Evolutionary conservation across 2,888 invertebrate genomes (phyloP), one percentile per base, ranked within the genome.

Genomic region (Cryptophagus acutangulus): DNA sequence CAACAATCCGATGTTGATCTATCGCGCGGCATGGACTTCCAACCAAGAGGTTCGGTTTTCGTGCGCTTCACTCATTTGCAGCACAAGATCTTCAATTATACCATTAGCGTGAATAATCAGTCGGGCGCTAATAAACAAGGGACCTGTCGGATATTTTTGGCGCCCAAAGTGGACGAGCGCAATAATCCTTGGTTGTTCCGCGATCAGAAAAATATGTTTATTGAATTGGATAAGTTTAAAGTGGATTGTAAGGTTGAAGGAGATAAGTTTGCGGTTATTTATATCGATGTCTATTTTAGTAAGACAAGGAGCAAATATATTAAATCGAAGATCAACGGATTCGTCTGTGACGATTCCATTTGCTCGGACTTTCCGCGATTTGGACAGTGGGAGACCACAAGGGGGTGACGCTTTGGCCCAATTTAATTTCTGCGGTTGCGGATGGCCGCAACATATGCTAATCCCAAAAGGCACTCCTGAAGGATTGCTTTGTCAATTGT

Each of bases 391-490:
- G 41, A 74, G 84, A 0, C 82, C 84, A 0, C 66, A 73, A 10
- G 76, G 72, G 0, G 76, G 76, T 28, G 68, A 72, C 2, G 68
- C 75, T 0, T 51, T 71, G 40, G 70, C 68, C 6, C 72, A 74
- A 51, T 85, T 84, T 70, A 83, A 84, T 70, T 87, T 85, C 76
- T 91, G 90, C 70, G 89, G 89, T 45, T 91, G 90, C 58, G 88
- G 89, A 36, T 89, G 89, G 87, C 89, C 89, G 0, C 81, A 87
- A 45, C 87, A 89, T 66, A 76, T 89, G 78, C 74, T 88, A 3
- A 52, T 87, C 20, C 84, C 88, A 0, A 84, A 79, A 67, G 89
- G 89, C 2, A 80, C 66, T 2, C 58, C 73, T 0, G 72, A 75
- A 41, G 88, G 88, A 1, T 79, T 76, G 67, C 68, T 73, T 0